Evolutionary conservation across 2,113 vertebrate genomes (phyloP).

Genomic region (Irena cyanogastra): DNA sequence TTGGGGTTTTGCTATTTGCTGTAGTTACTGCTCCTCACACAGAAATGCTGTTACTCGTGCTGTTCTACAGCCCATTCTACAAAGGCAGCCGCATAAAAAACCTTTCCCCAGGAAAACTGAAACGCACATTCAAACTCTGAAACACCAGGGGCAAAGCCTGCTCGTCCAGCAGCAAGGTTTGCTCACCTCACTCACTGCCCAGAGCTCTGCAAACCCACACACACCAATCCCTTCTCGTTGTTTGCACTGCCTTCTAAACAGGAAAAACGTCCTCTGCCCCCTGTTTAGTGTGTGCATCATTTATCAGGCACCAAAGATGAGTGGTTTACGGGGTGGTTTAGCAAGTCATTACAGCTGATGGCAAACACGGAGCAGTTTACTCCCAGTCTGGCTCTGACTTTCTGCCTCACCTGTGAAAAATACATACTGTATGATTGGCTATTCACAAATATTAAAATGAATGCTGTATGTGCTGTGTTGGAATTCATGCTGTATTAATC

Average conservation of each 20-base stretch:
- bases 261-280: neutral
- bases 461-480: no score
- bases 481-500: no score
- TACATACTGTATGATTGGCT: no score
- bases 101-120: neutral
- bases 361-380: neutral
- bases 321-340: neutral
- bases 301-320: neutral
- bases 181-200: neutral
- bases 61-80: neutral
- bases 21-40: neutral
- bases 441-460: no score
- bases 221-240: fast-evolving
- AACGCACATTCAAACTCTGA: neutral
- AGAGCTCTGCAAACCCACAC: neutral
- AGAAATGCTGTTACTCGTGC: neutral
- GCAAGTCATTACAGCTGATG: neutral
- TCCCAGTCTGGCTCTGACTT: neutral
- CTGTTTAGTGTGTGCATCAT: neutral
- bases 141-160: neutral
- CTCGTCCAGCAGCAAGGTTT: neutral
- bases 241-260: neutral
- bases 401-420: no score
- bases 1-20: neutral
- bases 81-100: neutral